Evolutionary conservation across 2,113 vertebrate species (phyloP), one percentile per base, ranked within the genome.

Genomic region (Platichthys stellatus): DNA sequence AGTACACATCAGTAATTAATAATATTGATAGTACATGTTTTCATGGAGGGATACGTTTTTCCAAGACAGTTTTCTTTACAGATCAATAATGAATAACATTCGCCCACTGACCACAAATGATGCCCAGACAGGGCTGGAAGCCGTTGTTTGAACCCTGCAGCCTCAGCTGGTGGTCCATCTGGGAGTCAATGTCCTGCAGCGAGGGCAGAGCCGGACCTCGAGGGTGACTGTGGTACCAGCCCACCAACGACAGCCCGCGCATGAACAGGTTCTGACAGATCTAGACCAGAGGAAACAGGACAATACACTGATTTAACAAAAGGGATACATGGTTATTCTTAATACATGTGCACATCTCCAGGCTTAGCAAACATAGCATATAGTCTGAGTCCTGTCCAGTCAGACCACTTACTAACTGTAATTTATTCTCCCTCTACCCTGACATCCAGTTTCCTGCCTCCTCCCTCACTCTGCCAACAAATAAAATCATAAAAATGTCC

Each of bases 161-260:
- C 75, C 95, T 95, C 63, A 98, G 95, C 93, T 99, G 98, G 45
- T 98, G 97, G 62, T 98, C 97, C 98, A 99, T 98, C 92, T 99
- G 98, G 0, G 95, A 90, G 8, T 98, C 97, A 7, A 98, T 97
- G 94, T 98, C 98, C 87, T 96, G 97, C 86, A 98, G 94, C 0
- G 98, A 98, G 0, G 98, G 98, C 76, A 97, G 92, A 4, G 97
- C 96, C 0, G 96, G 96, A 75, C 95, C 93, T 23, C 96, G 94
- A 0, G 98, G 97, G 90, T 98, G 98, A 89, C 97, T 99, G 93
- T 99, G 98, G 92, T 98, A 99, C 98, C 98, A 99, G 10, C 98
- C 98, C 83, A 98, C 98, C 92, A 98, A 86, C 2, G 96, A 97
- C 67, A 99, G 93, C 7, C 97, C 97, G 0, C 97, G 95, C 92